Evolutionary conservation across 2,888 invertebrate genomes (phyloP), one percentile per base, ranked within the genome.

Genomic region (Scaptomyza reducta): DNA sequence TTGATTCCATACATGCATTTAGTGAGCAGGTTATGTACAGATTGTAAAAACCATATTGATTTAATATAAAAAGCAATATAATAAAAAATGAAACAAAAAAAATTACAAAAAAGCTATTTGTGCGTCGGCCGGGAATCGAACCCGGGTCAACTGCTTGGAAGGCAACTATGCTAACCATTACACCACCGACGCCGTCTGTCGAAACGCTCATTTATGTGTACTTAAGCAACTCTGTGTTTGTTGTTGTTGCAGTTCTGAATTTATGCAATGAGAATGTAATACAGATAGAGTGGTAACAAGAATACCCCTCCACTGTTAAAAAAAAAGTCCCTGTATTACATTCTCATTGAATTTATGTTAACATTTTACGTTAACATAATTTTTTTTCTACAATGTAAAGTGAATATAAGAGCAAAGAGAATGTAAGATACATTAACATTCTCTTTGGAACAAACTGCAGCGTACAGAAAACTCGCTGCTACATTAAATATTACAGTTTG

Each of bases 151-250:
- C 90, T 90, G 90, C 90, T 90, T 90, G 90, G 90, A 90, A 90
- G 90, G 90, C 90, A 90, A 90, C 90, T 90, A 90, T 90, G 90
- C 90, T 90, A 83, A 90, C 90, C 90, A 90, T 90, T 90, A 90
- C 90, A 90, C 90, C 90, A 90, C 89, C 90, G 89, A 90, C 90
- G 90, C 90, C 68, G 22, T 29, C 1, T 1, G 0, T 0, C 0
- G 0, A 0, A 0, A 0, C 0, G 1, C 3, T 22, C n/a, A 22
- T 7, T n/a, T 45, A 1, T 22, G 9, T 6, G 3, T 33, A 66
- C 0, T 58, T 60, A 14, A 57, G 59, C n/a, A 4, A 46, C 18
- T 6, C 3, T 0, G 0, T 5, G 7, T 6, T 18, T n/a, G 3
- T 35, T 9, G 27, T 18, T 38, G 38, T 38, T 14, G 9, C 50